Evolutionary conservation across 2,797 vertebrate species (phyloP).

Genomic region (Squalus acanthias): DNA sequence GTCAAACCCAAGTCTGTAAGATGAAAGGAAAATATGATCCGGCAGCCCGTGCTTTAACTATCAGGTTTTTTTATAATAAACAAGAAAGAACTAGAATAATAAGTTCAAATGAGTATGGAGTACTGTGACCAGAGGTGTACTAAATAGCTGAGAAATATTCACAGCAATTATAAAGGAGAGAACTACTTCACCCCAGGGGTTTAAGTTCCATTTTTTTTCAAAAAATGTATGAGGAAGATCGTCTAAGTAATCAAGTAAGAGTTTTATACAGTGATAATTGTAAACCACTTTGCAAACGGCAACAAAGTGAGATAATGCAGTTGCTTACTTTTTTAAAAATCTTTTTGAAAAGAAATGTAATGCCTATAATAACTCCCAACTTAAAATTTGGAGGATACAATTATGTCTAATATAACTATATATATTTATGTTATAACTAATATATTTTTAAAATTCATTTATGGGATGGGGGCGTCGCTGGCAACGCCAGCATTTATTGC

Average conservation of each 20-base stretch:
- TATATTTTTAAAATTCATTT: background rate
- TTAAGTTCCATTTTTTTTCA: background rate
- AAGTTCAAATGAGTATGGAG: background rate
- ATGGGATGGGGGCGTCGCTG: too few species aligned
- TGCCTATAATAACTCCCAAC: background rate
- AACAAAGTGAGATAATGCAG: conserved; percentile 27
- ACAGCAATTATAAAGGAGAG: conserved; percentile 23
- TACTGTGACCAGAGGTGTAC: background rate
- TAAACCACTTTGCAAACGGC: background rate
- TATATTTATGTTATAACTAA: background rate
- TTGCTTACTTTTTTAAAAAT: background rate
- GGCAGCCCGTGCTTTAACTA: background rate
- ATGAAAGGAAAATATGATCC: background rate
- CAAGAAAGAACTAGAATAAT: background rate
- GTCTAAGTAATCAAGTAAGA: background rate
- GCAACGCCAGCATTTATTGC: too few species aligned
- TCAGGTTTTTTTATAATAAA: background rate
- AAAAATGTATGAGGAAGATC: background rate
- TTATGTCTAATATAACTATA: background rate
- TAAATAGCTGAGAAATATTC: conserved; percentile 22
- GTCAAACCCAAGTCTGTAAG: background rate
- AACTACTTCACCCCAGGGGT: background rate
- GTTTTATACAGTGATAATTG: background rate
- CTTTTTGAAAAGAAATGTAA: background rate
- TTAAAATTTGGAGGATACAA: background rate